Evolutionary conservation across 2,888 invertebrate species (phyloP), one percentile per base, ranked within the genome.

Genomic region (Holacanthella duospinosa): DNA sequence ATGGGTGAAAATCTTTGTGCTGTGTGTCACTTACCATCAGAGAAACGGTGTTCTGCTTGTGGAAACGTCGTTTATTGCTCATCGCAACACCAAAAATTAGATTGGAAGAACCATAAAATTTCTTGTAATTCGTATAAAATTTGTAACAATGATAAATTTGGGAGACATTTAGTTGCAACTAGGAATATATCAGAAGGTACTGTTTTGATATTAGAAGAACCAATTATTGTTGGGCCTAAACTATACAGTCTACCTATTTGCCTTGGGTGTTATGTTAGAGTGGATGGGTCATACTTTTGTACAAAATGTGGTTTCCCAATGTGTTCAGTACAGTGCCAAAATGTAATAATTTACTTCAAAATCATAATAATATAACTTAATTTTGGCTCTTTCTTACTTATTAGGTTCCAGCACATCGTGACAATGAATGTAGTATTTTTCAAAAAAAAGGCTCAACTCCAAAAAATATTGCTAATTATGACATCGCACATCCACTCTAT

Each of bases 71-170:
- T 82, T 76, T 90, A 90, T 77, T 90, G 90, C 77, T 82, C 81
- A 53, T 82, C 82, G 44, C 85, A 86, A 29, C 89, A 90, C 71
- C 89, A 89, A 76, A 87, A 84, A 74, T 77, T 80, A 64, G 84
- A 87, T 75, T 90, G 89, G 89, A 87, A 85, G 75, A 75, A 75
- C 26, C 90, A 90, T 75, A 86, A 85, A 75, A 75, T 76, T 58
- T 75, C 78, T 24, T 89, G 89, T 75, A 81, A 79, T 57, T 83
- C 86, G 0, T 85, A 9, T 21, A 55, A 26, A 16, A 12, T 55
- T 12, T 26, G 12, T 6, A 6, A 6, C 24, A 57, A 57, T 57
- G 57, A 57, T 3, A 29, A 28, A 12, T 73, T 84, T 2, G 87
- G 87, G 25, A 79, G 89, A 44, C 84, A 86, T 76, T 78, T 89